These are phyloP conservation scores for Acanthis flammea DNA, from an alignment of 2,797 vertebrate species.

Conservation along the genomic window DNA sequence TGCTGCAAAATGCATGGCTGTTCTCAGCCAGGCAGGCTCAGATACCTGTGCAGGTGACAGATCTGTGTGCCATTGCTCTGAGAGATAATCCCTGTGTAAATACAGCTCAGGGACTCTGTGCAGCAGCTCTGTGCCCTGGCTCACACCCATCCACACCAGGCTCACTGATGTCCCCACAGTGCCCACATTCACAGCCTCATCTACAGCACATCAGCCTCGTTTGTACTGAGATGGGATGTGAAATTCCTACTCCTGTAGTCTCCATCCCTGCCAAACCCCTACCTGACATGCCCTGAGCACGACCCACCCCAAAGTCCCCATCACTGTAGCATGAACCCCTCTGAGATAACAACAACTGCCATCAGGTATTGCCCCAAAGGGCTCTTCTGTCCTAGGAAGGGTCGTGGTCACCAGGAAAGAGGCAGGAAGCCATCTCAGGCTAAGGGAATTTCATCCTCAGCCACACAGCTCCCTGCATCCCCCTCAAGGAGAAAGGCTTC, in stretches of 20 bases:
- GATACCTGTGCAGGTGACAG: background rate
- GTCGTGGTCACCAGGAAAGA: background rate
- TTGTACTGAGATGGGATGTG: background rate
- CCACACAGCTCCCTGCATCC: background rate
- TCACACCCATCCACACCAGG: background rate
- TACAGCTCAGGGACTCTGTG: rapidly evolving
- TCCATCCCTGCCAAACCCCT: background rate
- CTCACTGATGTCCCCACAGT: background rate
- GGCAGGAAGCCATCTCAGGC: background rate
- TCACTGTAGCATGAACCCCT: background rate
- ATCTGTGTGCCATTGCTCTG: background rate
- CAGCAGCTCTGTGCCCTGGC: background rate
- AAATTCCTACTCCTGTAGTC: background rate
- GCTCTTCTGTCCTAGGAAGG: background rate
- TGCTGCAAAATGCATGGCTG: background rate
- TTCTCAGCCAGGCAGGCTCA: background rate
- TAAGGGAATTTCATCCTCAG: background rate
- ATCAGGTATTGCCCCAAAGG: background rate
- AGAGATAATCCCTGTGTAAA: background rate
- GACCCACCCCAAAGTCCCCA: background rate
- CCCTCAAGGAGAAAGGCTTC: background rate
- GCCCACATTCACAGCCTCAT: background rate
- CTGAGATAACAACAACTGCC: background rate
- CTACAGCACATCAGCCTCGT: background rate
- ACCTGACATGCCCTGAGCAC: background rate